Conservation (phyloP, 2,888 invertebrate genomes). For the Synergus laeviventris region DNA sequence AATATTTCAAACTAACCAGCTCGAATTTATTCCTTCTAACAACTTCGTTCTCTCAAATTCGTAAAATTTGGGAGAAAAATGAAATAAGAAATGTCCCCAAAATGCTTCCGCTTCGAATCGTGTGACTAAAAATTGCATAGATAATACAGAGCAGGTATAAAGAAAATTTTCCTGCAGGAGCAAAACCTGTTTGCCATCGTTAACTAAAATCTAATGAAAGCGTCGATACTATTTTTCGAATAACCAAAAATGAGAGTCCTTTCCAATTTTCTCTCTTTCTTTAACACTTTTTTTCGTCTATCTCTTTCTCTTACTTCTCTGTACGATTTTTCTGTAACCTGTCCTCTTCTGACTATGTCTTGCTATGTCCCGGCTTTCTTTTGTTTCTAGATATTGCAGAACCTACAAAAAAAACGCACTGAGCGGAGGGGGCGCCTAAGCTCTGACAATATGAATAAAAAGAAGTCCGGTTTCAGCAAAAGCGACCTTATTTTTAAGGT, state of each 20-base stretch:
- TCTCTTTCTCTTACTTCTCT: constrained; percentile 63
- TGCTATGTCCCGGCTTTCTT: constrained; percentile 85
- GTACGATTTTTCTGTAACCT: constrained; percentile 71
- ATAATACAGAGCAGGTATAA: constrained; percentile 37
- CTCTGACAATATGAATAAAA: constrained; percentile 91
- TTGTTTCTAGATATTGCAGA: constrained; percentile 98
- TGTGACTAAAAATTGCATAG: constrained; percentile 19
- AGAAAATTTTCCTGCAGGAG: constrained; percentile 1
- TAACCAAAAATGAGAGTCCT: constrained; percentile 46
- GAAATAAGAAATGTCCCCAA: not conserved
- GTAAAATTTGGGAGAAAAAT: not conserved
- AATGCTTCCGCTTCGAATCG: not conserved
- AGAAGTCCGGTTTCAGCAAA: constrained; percentile 95
- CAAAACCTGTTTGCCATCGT: constrained; percentile 21
- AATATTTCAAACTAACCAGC: not conserved
- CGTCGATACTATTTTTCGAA: constrained; percentile 1
- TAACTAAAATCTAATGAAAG: constrained; percentile 25
- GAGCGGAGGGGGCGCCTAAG: constrained; percentile 97
- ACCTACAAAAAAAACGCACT: constrained; percentile 99
- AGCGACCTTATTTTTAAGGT: constrained; percentile 99
- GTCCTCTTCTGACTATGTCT: constrained; percentile 82
- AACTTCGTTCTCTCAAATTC: no score
- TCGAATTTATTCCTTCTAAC: not conserved
- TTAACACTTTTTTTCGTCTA: constrained; percentile 56
- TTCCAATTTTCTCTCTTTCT: constrained; percentile 49